Conservation (phyloP, 2,113 vertebrate genomes). For the Hydrochoerus hydrochaeris region DNA sequence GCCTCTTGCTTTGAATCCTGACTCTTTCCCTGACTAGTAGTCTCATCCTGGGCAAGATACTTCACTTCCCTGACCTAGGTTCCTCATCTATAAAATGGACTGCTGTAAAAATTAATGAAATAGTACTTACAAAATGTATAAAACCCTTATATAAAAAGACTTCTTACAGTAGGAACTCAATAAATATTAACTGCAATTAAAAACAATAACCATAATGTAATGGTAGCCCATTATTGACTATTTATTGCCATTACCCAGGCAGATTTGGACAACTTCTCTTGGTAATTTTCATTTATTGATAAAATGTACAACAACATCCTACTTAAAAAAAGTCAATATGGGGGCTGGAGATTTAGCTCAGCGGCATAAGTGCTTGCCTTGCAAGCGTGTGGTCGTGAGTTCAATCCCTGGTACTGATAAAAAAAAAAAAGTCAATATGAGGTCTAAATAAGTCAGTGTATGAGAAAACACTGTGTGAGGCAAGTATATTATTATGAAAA, state of each 20-base stretch:
- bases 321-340: not conserved
- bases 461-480: not conserved
- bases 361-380: no score
- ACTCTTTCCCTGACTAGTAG: not conserved
- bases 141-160: not conserved
- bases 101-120: constrained; percentile 22
- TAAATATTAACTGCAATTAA: not conserved
- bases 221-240: not conserved
- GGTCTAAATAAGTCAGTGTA: not conserved
- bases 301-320: not conserved
- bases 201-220: not conserved
- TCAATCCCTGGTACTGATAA: no score
- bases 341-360: no score
- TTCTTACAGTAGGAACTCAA: not conserved
- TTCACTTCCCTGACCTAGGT: constrained; percentile 19
- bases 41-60: not conserved
- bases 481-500: not conserved
- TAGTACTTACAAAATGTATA: not conserved
- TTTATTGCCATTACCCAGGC: not conserved
- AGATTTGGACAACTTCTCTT: constrained; percentile 13
- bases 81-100: constrained; percentile 4
- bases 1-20: not conserved
- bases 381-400: no score
- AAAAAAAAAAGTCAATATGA: constrained; percentile 36
- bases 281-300: not conserved